A percentile compares a stretch with the other conserved stretches of the same genome.
Conservation (phyloP, 2,888 invertebrate species). For the Sarcophaga rosellei region DNA sequence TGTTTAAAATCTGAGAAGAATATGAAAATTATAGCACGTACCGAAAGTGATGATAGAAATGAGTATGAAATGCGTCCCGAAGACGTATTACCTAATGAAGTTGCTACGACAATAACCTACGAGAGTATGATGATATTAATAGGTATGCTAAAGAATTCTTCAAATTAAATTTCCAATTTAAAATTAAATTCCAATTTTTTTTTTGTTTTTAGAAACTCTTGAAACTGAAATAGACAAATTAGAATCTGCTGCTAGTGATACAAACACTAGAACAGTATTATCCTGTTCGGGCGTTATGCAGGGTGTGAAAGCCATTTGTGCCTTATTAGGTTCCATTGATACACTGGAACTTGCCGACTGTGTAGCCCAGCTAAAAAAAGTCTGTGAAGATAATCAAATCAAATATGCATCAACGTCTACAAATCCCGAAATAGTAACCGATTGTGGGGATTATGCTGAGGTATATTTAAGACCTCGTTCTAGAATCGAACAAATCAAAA, state of each 20-base stretch:
- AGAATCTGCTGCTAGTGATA: constrained; percentile 85
- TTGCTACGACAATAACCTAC: constrained; percentile 88
- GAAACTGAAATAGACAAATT: constrained; percentile 91
- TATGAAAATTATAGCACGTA: constrained; percentile 88
- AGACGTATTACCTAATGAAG: constrained; percentile 89
- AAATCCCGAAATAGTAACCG: constrained; percentile 86
- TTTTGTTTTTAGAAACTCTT: constrained; percentile 85
- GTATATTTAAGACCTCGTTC: constrained; percentile 85
- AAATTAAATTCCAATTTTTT: not conserved
- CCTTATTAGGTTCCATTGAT: constrained; percentile 93
- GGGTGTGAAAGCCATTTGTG: constrained; percentile 95
- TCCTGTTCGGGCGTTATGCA: constrained; percentile 91
- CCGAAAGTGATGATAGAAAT: constrained; percentile 90
- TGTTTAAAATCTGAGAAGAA: constrained; percentile 86
- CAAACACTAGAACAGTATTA: constrained; percentile 82
- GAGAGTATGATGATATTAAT: constrained; percentile 92
- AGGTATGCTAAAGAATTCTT: constrained; percentile 82
- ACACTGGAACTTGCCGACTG: constrained; percentile 92
- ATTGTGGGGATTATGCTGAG: constrained; percentile 87
- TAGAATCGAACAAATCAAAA: constrained; percentile 84
- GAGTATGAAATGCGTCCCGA: constrained; percentile 89
- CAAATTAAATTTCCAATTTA: too few species aligned
- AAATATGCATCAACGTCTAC: constrained; percentile 71
- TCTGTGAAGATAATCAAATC: constrained; percentile 77
- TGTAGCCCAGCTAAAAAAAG: constrained; percentile 82